Conservation (phyloP, 1,140 invertebrate species). For the Atta cephalotes region DNA sequence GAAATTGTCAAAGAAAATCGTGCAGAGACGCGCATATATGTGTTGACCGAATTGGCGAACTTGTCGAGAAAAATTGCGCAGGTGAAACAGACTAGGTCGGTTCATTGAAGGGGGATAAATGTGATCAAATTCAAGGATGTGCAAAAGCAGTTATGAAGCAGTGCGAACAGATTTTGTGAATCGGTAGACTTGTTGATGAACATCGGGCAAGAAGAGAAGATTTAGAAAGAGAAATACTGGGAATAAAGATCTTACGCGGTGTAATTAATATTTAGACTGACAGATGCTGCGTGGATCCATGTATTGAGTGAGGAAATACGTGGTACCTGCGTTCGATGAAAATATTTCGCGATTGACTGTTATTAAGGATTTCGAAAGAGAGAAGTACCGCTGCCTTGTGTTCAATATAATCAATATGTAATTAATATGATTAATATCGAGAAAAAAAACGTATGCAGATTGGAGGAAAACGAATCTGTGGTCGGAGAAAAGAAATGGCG, state of each 20-base stretch:
- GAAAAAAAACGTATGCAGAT: neutral
- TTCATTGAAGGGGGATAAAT: neutral
- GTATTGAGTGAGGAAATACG: neutral
- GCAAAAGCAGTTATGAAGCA: too few species aligned
- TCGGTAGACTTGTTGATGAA: neutral
- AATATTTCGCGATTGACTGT: neutral
- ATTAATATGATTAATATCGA: slow-evolving; percentile 10
- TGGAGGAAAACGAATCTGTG: neutral
- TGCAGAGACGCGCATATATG: neutral
- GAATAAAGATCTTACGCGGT: neutral
- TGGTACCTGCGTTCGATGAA: slow-evolving; percentile 6
- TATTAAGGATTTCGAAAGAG: neutral
- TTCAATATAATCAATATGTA: neutral
- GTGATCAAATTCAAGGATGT: neutral
- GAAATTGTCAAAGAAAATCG: slow-evolving; percentile 6
- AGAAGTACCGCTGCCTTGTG: neutral
- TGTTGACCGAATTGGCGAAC: neutral
- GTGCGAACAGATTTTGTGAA: neutral
- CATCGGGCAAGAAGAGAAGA: neutral
- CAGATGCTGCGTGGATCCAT: neutral
- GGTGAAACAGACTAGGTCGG: neutral
- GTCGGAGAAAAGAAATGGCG: too few species aligned
- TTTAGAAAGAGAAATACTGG: neutral
- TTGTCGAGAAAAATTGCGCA: neutral
- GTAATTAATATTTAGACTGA: neutral